Evolutionary conservation across 2,797 vertebrate genomes (phyloP), one percentile per base, ranked within the genome.

Genomic region (Pipistrellus pygmaeus): DNA sequence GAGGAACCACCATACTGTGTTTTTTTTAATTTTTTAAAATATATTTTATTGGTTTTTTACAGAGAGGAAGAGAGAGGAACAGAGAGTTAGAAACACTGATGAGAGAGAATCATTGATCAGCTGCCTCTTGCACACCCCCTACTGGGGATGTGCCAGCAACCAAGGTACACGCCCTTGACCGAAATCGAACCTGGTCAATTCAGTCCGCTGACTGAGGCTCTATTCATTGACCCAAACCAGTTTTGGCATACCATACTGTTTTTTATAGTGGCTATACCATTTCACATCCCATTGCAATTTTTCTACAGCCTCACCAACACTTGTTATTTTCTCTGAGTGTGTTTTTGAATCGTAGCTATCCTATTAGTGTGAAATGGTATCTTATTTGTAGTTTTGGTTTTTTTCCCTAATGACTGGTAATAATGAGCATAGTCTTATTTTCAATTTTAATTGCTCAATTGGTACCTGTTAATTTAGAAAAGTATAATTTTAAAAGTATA

Each of bases 391-490:
- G 14, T 57, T 71, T 71, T 57, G 76, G 53, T 46, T 80, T 51
- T 27, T 80, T 71, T 71, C 23, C 15, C 64, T 57, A 89, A 53
- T 57, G 21, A 71, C 69, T 80, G 46, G 14, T 71, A n/a, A 32
- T 57, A 46, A 10, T 35, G 21, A 80, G 10, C 27, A 46, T 64
- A 35, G 55, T 88, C 27, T 69, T 68, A 69, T 68, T 71, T 78
- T 68, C 32, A 44, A 81, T 57, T 75, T 91, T 55, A 86, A 68
- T 27, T 68, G 25, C 1, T 77, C 12, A 30, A 32, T 57, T n/a
- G 87, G 32, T 68, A 82, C 21, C 51, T 30, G 27, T n/a, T 91
- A 82, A 75, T 32, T 81, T 90, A 80, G 23, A 72, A 90, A 71
- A 71, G 25, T 25, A 81, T 35, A 76, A 69, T 32, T 44, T 44